Conservation (phyloP, 2,113 vertebrate genomes). For the Progne subis region DNA sequence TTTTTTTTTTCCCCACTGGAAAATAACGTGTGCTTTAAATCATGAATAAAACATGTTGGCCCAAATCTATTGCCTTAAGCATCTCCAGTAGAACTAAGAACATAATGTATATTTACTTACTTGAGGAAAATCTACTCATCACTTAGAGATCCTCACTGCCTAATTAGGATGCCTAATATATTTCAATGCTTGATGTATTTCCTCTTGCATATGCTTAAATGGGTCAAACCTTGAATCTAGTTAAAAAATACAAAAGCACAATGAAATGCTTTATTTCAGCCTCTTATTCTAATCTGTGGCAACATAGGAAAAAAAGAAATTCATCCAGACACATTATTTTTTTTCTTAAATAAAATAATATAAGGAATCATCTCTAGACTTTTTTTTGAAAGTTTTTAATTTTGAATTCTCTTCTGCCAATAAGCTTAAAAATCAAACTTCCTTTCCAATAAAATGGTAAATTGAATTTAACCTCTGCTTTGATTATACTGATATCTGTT, state of each 20-base stretch:
- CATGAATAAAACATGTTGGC: slow-evolving; percentile 21
- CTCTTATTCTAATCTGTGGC: not conserved
- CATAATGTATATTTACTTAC: not conserved
- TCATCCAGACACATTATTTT: not conserved
- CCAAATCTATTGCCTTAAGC: not conserved
- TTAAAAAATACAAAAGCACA: not conserved
- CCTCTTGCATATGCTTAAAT: not conserved
- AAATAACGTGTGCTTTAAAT: not conserved
- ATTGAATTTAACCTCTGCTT: not conserved
- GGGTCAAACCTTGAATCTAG: not conserved
- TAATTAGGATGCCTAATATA: not conserved
- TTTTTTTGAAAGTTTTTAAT: not conserved
- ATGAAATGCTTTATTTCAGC: not conserved
- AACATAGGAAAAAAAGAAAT: not conserved
- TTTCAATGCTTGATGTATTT: not conserved
- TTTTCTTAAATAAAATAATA: not conserved
- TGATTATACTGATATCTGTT: not conserved
- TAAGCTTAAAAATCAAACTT: not conserved
- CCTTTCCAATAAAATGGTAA: not conserved
- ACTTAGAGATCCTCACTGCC: not conserved
- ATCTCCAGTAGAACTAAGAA: not conserved
- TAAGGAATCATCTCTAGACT: not conserved
- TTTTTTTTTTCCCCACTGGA: not conserved
- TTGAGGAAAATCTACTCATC: not conserved
- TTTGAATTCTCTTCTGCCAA: not conserved